Conservation (phyloP, 2,797 vertebrate species). For the Muraenolepis orangiensis region DNA sequence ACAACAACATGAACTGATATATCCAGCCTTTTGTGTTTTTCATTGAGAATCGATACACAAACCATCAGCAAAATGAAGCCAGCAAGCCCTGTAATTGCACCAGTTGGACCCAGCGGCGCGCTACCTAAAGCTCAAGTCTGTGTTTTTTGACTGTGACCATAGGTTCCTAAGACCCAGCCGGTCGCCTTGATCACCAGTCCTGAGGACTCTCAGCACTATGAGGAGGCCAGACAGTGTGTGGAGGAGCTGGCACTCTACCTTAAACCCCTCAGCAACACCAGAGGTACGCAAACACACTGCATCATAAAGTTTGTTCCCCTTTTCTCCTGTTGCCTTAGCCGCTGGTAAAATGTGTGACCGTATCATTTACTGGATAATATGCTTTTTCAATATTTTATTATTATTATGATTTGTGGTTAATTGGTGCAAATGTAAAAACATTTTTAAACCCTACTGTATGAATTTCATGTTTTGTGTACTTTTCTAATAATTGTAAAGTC, state of each 20-base stretch:
- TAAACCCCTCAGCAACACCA: conserved; percentile 96
- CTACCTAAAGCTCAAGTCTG: not conserved
- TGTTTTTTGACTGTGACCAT: conserved; percentile 26
- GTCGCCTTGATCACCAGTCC: conserved; percentile 90
- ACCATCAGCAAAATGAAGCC: not conserved
- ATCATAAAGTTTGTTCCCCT: not conserved
- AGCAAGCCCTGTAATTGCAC: not conserved
- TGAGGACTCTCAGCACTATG: conserved; percentile 97
- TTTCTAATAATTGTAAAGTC: not conserved
- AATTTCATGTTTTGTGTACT: not conserved
- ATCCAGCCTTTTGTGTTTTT: too few species aligned
- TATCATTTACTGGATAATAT: not conserved
- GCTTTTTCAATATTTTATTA: not conserved
- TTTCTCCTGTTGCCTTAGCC: not conserved
- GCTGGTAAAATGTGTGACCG: not conserved
- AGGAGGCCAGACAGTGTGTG: conserved; percentile 95
- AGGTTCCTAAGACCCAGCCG: conserved; percentile 95
- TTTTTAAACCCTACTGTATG: not conserved
- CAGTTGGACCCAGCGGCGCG: not conserved
- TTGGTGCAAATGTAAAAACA: not conserved
- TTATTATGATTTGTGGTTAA: too few species aligned
- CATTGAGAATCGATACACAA: not conserved
- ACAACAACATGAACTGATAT: not conserved
- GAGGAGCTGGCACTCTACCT: conserved; percentile 98
- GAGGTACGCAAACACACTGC: conserved; percentile 74